These are phyloP conservation scores for Drosophila borborema DNA, from an alignment of 2,888 invertebrate genomes.

Conservation along the genomic window DNA sequence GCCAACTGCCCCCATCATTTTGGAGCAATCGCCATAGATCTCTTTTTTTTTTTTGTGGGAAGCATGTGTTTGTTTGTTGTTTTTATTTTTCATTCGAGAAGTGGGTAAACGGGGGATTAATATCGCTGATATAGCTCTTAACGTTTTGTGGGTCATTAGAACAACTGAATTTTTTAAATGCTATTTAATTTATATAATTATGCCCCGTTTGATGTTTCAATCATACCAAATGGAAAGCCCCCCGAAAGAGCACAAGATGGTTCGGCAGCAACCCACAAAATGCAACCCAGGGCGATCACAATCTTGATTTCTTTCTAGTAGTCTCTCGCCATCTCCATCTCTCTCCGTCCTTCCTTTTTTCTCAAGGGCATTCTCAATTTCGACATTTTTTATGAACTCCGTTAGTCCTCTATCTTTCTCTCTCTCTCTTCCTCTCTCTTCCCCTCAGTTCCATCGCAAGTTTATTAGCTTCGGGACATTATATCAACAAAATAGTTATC, in stretches of 20 bases:
- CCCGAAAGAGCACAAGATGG: constrained; percentile 2
- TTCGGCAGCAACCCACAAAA: constrained; percentile 11
- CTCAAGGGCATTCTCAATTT: constrained; percentile 35
- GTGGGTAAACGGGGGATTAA: constrained; percentile 54
- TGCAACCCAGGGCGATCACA: constrained; percentile 44
- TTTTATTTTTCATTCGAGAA: constrained; percentile 18
- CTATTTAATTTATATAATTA: constrained; percentile 71
- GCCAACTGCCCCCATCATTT: constrained; percentile 40
- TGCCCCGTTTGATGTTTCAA: constrained; percentile 36
- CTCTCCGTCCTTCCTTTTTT: not conserved
- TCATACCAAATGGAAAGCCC: constrained; percentile 32
- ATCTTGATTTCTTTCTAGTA: constrained; percentile 18
- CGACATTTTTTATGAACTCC: not conserved
- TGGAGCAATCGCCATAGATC: constrained; percentile 54
- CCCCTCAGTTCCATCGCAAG: not conserved
- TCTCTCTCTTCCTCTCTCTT: not conserved
- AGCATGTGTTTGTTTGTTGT: constrained; percentile 36
- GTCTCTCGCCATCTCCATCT: not conserved
- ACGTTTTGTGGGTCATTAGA: constrained; percentile 71
- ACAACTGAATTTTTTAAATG: constrained; percentile 65
- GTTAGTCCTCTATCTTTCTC: not conserved
- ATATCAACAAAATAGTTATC: not conserved
- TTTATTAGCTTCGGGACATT: not conserved
- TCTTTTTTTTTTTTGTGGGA: constrained; percentile 40
- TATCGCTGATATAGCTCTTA: constrained; percentile 34